Evolutionary conservation across 2,113 vertebrate species (phyloP), one percentile per base, ranked within the genome.

Genomic region (Taurulus bubalis): DNA sequence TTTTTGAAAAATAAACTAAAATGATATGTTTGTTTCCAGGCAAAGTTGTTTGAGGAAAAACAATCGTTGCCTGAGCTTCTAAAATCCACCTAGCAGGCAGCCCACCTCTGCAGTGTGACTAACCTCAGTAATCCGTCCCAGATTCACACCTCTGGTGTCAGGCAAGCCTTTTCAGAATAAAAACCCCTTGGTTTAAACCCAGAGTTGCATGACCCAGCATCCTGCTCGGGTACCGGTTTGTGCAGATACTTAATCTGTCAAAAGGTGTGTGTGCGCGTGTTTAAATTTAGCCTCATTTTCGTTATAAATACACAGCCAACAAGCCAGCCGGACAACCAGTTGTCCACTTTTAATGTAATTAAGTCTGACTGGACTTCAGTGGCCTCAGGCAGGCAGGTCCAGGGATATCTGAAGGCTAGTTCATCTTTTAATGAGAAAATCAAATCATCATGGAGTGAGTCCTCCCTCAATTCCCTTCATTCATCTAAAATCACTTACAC

Each of bases 341-440:
- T 62, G 71, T 22, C 32, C 73, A 32, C 71, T 67, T 89, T 66
- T 76, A 85, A 77, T 80, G 71, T 79, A 65, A 77, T 89, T 85
- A 83, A 63, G 47, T 68, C 55, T 26, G 59, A 76, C 47, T 34
- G 70, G 71, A 76, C 58, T 78, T 18, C 6, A 32, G n/a, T 55
- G 77, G 85, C 73, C 58, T 78, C 11, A 51, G 34, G 12, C 38
- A 11, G 1, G 42, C 11, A 34, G 49, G 47, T 30, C 24, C 14
- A 62, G 36, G 49, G 71, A 63, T 3, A 64, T 69, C 28, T n/a
- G 28, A 75, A 75, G 58, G 40, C 1, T 36, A 2, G 32, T 9
- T 60, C 1, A 30, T 24, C 45, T 56, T 67, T 69, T 16, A 75
- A 73, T 76, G 47, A 76, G 63, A 64, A 67, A 65, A 51, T 58